Evolutionary conservation across 2,888 invertebrate species (phyloP), one percentile per base, ranked within the genome.

Genomic region (Heteropelma amictum): DNA sequence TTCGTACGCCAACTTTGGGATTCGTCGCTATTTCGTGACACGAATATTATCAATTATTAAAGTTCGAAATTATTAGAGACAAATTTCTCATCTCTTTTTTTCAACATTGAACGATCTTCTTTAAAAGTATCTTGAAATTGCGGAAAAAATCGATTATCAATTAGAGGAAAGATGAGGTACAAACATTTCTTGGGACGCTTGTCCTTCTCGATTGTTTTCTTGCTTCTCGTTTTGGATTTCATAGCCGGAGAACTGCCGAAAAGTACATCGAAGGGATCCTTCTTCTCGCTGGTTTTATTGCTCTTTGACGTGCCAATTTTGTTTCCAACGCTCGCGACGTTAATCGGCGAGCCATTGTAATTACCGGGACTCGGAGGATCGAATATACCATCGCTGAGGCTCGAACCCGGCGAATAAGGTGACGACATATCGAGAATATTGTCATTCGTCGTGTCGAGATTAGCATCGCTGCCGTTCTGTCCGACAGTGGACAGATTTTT

Each of bases 391-490:
- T 96, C 96, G 86, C 95, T 96, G 89, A 96, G 95, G 83, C 94
- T 95, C n/a, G 96, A 95, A 49, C 95, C 96, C 0, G 96, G 96
- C 54, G 96, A 96, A 90, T 97, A 96, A 0, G 97, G 97, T 19
- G 96, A 96, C 80, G 94, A 94, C 86, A 94, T 92, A 80, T 95
- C 95, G 89, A 93, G 92, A 79, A 92, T 92, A 53, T 92, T 91
- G 80, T 93, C 94, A 38, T 90, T 90, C 0, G 83, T 78, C 38
- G 81, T 78, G 6, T 87, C 88, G 6, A 83, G 77, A 28, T 78
- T 79, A 45, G 74, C 80, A 51, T 90, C 90, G 51, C 87, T 90
- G 14, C 89, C 89, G 74, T 90, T 90, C 64, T 90, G 89, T 10
- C 86, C 89, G 17, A 83, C 67, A 63, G 81, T 81, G 42, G 85